phyloP scores from a whole-genome alignment of 2,113 vertebrate species.

The Propithecus coquereli region DNA sequence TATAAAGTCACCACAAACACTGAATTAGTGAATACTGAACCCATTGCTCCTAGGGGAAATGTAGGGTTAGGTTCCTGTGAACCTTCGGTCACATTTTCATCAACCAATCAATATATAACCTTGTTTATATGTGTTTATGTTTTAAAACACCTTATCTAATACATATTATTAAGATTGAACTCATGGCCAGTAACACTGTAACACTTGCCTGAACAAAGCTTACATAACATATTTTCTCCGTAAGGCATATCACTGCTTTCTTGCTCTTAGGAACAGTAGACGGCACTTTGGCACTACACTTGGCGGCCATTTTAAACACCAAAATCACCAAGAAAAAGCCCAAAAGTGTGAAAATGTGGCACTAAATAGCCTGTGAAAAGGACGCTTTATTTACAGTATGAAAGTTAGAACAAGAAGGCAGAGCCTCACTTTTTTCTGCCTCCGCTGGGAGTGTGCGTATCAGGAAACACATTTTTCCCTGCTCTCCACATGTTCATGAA shows the following conservation, averaged over 20 bases:
- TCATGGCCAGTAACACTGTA: neutral
- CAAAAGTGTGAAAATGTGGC: neutral
- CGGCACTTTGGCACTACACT: neutral
- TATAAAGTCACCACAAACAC: neutral
- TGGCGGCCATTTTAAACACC: neutral
- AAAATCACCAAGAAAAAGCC: neutral
- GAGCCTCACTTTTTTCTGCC: neutral
- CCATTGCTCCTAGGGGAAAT: neutral
- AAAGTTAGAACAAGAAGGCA: neutral
- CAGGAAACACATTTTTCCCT: neutral
- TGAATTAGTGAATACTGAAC: neutral
- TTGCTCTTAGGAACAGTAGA: neutral
- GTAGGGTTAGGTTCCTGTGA: neutral
- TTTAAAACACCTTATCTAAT: neutral
- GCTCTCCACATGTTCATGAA: neutral
- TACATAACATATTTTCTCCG: neutral
- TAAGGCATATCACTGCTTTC: neutral
- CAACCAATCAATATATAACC: neutral
- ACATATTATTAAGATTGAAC: neutral
- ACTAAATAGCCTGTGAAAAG: neutral
- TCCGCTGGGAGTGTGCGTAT: neutral
- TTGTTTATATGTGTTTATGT: neutral
- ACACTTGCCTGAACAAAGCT: neutral
- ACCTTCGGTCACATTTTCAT: neutral
- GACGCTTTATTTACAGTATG: neutral